These are phyloP conservation scores for Lonchura striata DNA, from an alignment of 2,113 vertebrate genomes.

Conservation along the genomic window DNA sequence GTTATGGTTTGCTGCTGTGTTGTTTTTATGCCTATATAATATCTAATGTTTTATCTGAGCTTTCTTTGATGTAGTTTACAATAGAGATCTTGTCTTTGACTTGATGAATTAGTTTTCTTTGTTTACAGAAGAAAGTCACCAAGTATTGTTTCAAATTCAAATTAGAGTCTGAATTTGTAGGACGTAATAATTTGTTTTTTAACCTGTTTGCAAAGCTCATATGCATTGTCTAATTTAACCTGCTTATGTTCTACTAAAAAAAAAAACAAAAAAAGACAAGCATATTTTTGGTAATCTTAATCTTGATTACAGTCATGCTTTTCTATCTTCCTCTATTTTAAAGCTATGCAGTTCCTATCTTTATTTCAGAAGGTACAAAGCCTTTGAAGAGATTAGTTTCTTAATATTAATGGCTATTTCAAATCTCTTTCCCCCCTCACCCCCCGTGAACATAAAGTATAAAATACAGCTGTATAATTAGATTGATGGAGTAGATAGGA, in stretches of 20 bases:
- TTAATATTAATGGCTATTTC: not conserved
- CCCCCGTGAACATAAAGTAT: not conserved
- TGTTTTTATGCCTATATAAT: not conserved
- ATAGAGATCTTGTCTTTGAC: not conserved
- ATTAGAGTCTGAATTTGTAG: not conserved
- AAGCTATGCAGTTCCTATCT: not conserved
- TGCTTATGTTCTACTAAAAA: not conserved
- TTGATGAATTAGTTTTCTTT: not conserved
- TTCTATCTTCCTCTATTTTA: not conserved
- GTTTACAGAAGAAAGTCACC: not conserved
- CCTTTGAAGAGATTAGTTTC: not conserved
- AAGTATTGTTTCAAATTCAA: not conserved
- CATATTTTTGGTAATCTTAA: not conserved
- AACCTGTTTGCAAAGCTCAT: not conserved
- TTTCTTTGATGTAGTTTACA: not conserved
- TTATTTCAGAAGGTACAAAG: not conserved
- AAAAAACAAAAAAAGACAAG: too few relatives aligned
- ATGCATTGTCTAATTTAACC: not conserved
- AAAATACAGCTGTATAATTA: not conserved
- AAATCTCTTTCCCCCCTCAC: rapidly evolving
- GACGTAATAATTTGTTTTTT: not conserved
- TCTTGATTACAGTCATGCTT: not conserved
- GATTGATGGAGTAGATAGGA: not conserved
- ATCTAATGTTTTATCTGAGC: not conserved
- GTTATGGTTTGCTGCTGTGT: not conserved